Evolutionary conservation across 2,113 vertebrate species (phyloP).

Genomic region (Rattus rattus): DNA sequence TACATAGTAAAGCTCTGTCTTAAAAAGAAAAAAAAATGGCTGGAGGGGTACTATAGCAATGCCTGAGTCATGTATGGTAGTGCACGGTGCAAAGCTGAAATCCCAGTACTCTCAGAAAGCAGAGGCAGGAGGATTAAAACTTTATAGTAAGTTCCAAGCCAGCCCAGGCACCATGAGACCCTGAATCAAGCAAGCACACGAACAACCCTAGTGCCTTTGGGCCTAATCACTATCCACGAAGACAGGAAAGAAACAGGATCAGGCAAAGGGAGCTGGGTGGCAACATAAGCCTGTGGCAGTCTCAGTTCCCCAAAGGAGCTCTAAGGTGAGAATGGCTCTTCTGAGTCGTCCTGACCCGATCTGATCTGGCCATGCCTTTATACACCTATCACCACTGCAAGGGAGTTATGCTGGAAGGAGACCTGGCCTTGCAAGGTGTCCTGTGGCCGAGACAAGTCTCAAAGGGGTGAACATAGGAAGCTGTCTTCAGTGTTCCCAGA

Average conservation of each 20-base stretch:
- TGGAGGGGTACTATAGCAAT: too few species aligned
- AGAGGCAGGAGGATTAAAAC: neutral
- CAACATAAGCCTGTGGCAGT: neutral
- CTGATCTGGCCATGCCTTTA: neutral
- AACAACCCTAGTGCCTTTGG: neutral
- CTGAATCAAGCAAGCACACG: neutral
- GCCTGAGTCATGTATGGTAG: too few species aligned
- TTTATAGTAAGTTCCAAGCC: neutral
- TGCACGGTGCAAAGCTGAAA: neutral
- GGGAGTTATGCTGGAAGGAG: neutral
- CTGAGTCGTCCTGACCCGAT: neutral
- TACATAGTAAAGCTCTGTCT: neutral
- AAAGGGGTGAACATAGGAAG: neutral
- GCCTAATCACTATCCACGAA: neutral
- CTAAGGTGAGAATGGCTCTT: neutral
- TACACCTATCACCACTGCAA: neutral
- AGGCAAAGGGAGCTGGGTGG: neutral
- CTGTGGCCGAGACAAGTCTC: neutral
- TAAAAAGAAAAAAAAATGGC: neutral
- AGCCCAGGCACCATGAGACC: neutral
- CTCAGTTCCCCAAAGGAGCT: neutral
- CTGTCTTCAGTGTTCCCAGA: neutral
- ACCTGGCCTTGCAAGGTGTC: neutral
- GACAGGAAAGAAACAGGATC: neutral
- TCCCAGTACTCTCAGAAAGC: neutral